Evolutionary conservation across 2,888 invertebrate species (phyloP), one percentile per base, ranked within the genome.

Genomic region (Schizaphis graminum): DNA sequence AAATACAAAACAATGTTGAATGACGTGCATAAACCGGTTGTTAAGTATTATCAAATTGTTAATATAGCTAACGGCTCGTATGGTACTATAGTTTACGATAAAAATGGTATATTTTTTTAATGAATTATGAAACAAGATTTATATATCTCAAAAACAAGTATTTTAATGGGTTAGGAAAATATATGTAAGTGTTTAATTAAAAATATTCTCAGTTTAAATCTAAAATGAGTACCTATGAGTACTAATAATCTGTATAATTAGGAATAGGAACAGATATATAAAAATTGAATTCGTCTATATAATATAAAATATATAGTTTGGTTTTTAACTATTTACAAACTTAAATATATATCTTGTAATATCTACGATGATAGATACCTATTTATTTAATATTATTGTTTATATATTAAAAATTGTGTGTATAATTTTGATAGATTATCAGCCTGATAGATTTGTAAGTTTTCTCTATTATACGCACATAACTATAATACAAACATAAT

Each of bases 61-160:
- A 91, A 91, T 86, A 89, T 89, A 86, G 47, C 26, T 56, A 87
- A 87, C 61, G 86, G 87, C 3, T 49, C 28, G 26, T 67, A 21
- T 41, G 44, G 44, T 47, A 47, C 7, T 47, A 47, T 47, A 61
- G 61, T 21, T 61, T 61, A 87, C 21, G 49, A 87, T 87, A 67
- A 87, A 87, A 92, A 92, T 85, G 35, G 61, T 87, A 92, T 28
- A 35, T 85, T 86, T 61, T 92, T 47, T 49, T 26, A 77, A 77
- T 91, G 67, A 49, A 67, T 61, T 13, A 92, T 57, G 35, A 87
- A 92, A 87, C 92, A 28, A 87, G 35, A 92, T 92, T 87, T 92
- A 92, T 47, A 61, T 49, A 67, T 67, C 87, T 92, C 28, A 28
- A 87, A 86, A 87, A 87, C 44, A 28, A 92, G 47, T 87, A 87